These are phyloP conservation scores for Mesocricetus auratus DNA, from an alignment of 2,113 vertebrate species.

Conservation along the genomic window DNA sequence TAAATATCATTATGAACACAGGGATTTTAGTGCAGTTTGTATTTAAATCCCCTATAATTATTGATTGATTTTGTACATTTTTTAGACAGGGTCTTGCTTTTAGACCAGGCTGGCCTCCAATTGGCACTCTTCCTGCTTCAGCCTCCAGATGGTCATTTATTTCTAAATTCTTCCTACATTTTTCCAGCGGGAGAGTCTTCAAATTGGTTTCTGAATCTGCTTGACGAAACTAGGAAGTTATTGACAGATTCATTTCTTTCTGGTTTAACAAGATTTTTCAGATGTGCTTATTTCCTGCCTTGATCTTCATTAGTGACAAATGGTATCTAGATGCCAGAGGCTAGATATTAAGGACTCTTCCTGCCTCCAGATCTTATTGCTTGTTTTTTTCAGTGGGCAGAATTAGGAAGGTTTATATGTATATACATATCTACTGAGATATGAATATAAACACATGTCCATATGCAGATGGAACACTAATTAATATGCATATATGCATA, in stretches of 20 bases:
- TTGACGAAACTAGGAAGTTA: not conserved
- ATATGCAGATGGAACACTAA: not conserved
- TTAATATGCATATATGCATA: not conserved
- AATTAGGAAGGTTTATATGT: not conserved
- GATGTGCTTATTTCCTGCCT: not conserved
- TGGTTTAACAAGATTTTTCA: conserved; percentile 45
- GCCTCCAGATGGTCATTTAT: not conserved
- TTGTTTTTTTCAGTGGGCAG: not conserved
- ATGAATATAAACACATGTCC: not conserved
- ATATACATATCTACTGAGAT: not conserved
- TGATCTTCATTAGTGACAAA: not conserved
- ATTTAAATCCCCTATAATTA: not conserved
- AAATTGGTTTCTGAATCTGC: conserved; percentile 35
- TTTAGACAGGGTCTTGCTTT: not conserved
- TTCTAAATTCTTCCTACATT: conserved; percentile 36
- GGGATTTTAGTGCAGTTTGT: not conserved
- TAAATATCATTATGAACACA: not conserved
- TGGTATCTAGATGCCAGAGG: conserved; percentile 17
- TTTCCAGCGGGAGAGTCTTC: not conserved
- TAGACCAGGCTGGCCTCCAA: not conserved
- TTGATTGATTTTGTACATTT: not conserved
- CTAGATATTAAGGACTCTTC: not conserved
- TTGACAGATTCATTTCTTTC: conserved; percentile 7
- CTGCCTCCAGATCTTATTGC: not conserved
- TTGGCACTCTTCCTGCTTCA: not conserved